These are phyloP conservation scores for Junonia oenone DNA, from an alignment of 2,888 invertebrate species.

Conservation along the genomic window DNA sequence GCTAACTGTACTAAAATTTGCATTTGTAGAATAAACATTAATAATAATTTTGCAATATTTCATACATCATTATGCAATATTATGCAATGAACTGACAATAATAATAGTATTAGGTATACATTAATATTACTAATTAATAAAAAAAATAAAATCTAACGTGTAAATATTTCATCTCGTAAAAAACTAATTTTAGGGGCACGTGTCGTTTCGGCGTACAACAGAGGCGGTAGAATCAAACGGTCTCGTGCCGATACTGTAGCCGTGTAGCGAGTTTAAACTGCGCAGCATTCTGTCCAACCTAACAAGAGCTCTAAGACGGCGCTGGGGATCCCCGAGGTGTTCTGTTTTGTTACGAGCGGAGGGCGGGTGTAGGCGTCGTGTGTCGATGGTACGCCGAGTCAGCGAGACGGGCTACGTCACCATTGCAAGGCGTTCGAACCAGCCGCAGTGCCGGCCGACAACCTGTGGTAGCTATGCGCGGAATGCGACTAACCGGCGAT, in stretches of 20 bases:
- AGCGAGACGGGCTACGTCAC: conserved; percentile 51
- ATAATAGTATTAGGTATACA: too few relatives aligned
- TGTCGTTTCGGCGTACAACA: conserved; percentile 1
- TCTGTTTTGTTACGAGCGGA: conserved; percentile 20
- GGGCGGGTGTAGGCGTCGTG: conserved; percentile 17
- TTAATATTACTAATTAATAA: too few relatives aligned
- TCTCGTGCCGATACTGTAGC: conserved; percentile 9
- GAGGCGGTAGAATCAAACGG: conserved; percentile 8
- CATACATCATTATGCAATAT: too few relatives aligned
- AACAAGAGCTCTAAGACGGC: conserved; percentile 35
- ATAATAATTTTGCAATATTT: too few relatives aligned
- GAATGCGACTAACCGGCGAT: conserved; percentile 67
- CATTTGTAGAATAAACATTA: too few relatives aligned
- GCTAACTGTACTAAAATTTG: too few relatives aligned
- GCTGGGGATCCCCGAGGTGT: conserved; percentile 33
- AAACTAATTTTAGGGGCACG: conserved; percentile 4
- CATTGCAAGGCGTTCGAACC: conserved; percentile 59
- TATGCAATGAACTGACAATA: too few relatives aligned
- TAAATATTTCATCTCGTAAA: not conserved
- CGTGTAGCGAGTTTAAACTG: conserved; percentile 34
- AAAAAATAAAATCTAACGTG: not conserved
- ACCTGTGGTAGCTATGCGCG: conserved; percentile 66
- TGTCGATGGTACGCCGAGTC: conserved; percentile 28
- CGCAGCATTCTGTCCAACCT: conserved; percentile 41
- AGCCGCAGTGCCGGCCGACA: conserved; percentile 65